Evolutionary conservation across 2,113 vertebrate species (phyloP).

Genomic region (Coregonus clupeaformis): DNA sequence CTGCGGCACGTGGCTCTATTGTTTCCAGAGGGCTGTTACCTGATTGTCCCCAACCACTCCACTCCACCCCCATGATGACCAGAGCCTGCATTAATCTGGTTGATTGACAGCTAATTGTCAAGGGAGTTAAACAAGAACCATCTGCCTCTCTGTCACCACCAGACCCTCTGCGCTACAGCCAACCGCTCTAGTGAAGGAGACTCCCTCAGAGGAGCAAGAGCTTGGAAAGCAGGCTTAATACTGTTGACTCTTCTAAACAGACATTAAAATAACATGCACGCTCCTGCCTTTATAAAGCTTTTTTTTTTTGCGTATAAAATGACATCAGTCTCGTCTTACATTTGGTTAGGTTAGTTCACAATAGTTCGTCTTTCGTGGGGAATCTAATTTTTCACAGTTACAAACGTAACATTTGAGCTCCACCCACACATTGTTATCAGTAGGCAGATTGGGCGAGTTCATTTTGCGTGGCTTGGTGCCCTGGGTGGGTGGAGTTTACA

Average conservation of each 20-base stretch:
- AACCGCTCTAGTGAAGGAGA: neutral
- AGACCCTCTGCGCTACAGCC: neutral
- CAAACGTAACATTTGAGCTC: no score
- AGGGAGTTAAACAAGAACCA: neutral
- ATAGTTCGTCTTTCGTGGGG: no score
- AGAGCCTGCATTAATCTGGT: neutral
- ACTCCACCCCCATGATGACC: neutral
- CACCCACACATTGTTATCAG: no score
- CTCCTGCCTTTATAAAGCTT: no score
- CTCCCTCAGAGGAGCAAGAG: neutral
- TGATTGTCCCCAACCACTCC: slow-evolving; percentile 59
- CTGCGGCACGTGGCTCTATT: slow-evolving; percentile 78
- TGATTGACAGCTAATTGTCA: neutral
- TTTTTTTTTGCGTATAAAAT: neutral
- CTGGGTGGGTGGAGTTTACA: no score
- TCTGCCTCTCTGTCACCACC: neutral
- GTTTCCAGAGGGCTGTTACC: slow-evolving; percentile 61
- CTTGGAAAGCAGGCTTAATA: neutral
- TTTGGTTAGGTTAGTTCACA: no score
- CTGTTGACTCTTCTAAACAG: no score
- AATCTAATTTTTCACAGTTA: no score
- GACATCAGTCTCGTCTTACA: neutral
- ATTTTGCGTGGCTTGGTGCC: no score
- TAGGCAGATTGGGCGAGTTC: neutral
- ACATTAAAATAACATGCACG: neutral